Percentiles rank a stretch among this genome's conserved stretches.
Conservation (phyloP, 2,113 vertebrate species). For the Oostethus manadensis region DNA sequence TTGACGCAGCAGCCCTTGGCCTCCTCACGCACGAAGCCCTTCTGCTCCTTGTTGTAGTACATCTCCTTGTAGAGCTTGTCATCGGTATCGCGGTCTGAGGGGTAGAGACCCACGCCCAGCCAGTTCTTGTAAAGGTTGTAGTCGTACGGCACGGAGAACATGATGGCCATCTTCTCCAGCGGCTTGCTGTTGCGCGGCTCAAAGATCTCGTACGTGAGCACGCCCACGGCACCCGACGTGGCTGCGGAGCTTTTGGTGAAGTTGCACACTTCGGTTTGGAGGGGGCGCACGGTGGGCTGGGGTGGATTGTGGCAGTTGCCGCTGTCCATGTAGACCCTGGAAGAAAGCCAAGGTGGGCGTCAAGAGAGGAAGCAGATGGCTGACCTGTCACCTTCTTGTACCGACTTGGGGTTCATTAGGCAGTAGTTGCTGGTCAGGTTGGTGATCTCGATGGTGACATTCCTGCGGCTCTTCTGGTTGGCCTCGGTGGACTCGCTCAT, state of each 20-base stretch:
- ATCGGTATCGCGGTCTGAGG: slow-evolving; percentile 24
- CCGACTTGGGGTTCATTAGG: slow-evolving; percentile 55
- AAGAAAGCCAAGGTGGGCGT: too few relatives aligned
- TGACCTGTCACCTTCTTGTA: too few relatives aligned
- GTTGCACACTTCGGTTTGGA: slow-evolving; percentile 58
- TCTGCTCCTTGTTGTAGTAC: slow-evolving; percentile 52
- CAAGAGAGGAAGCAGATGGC: too few relatives aligned
- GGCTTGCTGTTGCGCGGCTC: neutral
- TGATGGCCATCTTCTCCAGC: slow-evolving; percentile 42
- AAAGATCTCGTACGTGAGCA: slow-evolving; percentile 62
- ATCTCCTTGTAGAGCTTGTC: slow-evolving; percentile 60
- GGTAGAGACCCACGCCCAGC: slow-evolving; percentile 44
- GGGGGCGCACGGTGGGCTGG: slow-evolving; percentile 38
- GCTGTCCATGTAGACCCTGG: slow-evolving; percentile 48
- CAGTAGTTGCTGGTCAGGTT: slow-evolving; percentile 52
- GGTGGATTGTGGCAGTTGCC: slow-evolving; percentile 43
- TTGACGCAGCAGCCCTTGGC: slow-evolving; percentile 33
- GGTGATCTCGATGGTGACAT: slow-evolving; percentile 61
- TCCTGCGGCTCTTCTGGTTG: slow-evolving; percentile 36
- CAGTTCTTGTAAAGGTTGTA: slow-evolving; percentile 59
- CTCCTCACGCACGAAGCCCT: slow-evolving; percentile 42
- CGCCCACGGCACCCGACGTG: slow-evolving; percentile 50
- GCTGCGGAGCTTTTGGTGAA: slow-evolving; percentile 42
- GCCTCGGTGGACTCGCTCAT: slow-evolving; percentile 58
- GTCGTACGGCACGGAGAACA: slow-evolving; percentile 67